A percentile compares a stretch with the other conserved stretches of the same genome.
These are phyloP conservation scores for Acanthurus tractus DNA, from an alignment of 2,797 vertebrate genomes.

Conservation along the genomic window DNA sequence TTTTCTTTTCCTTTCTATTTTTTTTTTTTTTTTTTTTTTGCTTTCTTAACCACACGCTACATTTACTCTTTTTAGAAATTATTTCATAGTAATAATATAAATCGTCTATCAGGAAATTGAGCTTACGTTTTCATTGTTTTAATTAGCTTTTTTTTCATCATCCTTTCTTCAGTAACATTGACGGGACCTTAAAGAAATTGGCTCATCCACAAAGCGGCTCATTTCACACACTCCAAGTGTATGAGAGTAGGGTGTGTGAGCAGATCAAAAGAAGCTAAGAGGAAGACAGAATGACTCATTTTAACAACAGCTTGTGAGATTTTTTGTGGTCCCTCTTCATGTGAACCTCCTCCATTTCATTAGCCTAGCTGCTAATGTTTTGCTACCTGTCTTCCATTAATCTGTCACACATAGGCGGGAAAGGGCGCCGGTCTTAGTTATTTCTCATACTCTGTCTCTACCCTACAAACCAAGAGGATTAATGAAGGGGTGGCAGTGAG, in stretches of 20 bases:
- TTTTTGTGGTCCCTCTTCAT: conserved; percentile 5
- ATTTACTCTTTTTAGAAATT: conserved; percentile 18
- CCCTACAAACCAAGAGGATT: conserved; percentile 34
- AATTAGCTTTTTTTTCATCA: neutral
- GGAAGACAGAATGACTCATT: conserved; percentile 12
- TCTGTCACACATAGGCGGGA: conserved; percentile 23
- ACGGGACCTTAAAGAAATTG: conserved; percentile 7
- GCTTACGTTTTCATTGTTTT: conserved; percentile 1
- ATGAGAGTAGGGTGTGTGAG: conserved; percentile 5
- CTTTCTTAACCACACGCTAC: conserved; percentile 10
- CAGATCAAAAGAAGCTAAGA: conserved; percentile 34
- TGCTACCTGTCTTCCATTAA: conserved; percentile 44
- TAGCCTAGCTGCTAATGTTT: conserved; percentile 19
- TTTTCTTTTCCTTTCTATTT: no score
- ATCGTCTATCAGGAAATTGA: neutral
- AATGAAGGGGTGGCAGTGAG: conserved; percentile 37
- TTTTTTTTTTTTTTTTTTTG: neutral
- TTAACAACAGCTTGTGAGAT: conserved; percentile 16
- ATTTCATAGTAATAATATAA: neutral
- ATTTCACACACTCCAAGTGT: conserved; percentile 14
- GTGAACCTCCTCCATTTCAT: neutral
- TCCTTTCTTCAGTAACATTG: neutral
- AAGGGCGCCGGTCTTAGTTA: conserved; percentile 31
- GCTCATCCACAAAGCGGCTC: conserved; percentile 4
- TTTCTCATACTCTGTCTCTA: conserved; percentile 19